Percentiles rank a stretch among this genome's conserved stretches.
Conservation (phyloP, 2,113 vertebrate species). For the Phyllostomus hastatus region DNA sequence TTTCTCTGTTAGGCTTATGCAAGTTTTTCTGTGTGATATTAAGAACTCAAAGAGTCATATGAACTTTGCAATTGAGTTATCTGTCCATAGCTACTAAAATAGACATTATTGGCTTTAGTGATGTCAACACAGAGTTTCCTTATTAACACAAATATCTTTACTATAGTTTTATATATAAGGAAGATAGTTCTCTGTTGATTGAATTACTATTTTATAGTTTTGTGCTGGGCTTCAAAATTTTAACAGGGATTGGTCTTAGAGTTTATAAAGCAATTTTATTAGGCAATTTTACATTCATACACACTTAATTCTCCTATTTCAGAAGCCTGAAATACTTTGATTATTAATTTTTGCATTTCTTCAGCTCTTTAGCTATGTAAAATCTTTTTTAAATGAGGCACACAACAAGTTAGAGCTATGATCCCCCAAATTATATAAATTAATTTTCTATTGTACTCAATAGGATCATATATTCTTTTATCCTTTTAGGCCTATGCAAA, state of each 20-base stretch:
- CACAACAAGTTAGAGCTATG: background rate
- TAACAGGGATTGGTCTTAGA: background rate
- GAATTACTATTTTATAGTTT: background rate
- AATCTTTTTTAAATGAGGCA: background rate
- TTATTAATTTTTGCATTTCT: background rate
- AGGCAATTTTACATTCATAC: background rate
- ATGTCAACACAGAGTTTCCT: background rate
- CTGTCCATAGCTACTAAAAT: background rate
- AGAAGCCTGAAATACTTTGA: background rate
- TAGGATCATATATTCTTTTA: background rate
- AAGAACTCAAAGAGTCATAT: background rate
- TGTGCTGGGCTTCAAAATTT: background rate
- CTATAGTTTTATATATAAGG: background rate
- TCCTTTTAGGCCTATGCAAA: background rate
- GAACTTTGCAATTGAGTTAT: background rate
- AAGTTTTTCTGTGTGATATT: background rate
- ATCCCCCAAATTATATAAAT: background rate
- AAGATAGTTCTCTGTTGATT: background rate
- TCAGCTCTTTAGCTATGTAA: background rate
- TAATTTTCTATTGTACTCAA: background rate
- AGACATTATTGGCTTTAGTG: background rate
- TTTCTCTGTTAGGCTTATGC: background rate
- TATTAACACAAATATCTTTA: background rate
- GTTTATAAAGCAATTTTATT: background rate
- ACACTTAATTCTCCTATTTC: background rate